phyloP scores from a whole-genome alignment of 2,113 vertebrate species.

The Apaloderma vittatum region DNA sequence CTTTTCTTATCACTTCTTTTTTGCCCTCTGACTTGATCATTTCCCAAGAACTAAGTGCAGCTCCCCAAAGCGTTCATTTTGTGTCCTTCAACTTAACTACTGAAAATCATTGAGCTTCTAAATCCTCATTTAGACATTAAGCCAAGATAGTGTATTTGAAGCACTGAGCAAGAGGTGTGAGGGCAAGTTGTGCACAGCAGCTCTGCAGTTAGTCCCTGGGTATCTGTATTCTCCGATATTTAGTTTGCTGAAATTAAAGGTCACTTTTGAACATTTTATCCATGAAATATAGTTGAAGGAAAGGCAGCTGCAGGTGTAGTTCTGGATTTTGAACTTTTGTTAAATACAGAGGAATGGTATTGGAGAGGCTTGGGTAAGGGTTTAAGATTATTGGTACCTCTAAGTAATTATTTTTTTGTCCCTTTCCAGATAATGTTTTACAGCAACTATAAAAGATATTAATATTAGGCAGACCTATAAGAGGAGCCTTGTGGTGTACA shows the following conservation, averaged over 20 bases:
- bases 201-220: not conserved
- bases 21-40: not conserved
- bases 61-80: not conserved
- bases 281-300: not conserved
- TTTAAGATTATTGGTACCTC: not conserved
- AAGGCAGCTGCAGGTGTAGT: not conserved
- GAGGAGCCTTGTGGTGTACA: not conserved
- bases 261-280: conserved; percentile 7
- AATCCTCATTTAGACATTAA: not conserved
- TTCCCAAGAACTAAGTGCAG: not conserved
- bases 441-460: not conserved
- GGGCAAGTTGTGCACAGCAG: not conserved
- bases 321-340: not conserved
- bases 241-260: not conserved
- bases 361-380: not conserved
- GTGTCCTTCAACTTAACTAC: not conserved
- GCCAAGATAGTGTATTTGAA: not conserved
- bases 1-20: not conserved
- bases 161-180: not conserved
- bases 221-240: not conserved
- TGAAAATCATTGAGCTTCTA: not conserved
- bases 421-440: not conserved
- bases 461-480: not conserved
- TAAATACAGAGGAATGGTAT: not conserved
- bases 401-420: not conserved